Conservation (phyloP, 2,797 vertebrate species). For the Antennarius maculatus region DNA sequence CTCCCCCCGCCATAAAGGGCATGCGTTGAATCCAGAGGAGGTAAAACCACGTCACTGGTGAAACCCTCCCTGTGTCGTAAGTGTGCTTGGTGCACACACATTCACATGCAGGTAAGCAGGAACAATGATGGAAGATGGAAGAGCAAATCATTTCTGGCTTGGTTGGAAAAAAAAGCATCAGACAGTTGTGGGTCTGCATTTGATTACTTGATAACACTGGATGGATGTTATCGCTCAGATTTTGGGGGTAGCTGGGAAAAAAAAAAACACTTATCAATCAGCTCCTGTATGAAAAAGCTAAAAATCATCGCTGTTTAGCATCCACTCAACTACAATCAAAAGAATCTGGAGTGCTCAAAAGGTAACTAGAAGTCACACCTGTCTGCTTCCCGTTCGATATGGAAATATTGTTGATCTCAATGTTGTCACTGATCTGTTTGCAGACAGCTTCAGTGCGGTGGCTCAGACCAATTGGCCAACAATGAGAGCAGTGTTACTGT, state of each 20-base stretch:
- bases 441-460: background rate
- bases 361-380: background rate
- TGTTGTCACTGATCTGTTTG: background rate
- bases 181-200: background rate
- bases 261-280: constrained; percentile 15
- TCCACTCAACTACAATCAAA: background rate
- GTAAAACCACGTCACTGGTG: background rate
- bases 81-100: background rate
- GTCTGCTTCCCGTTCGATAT: constrained; percentile 2
- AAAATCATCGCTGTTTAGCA: background rate
- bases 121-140: background rate
- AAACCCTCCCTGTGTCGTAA: background rate
- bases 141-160: background rate
- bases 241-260: constrained; percentile 7
- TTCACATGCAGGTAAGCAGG: background rate
- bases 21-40: constrained; percentile 8
- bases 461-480: no score
- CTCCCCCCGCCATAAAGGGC: constrained; percentile 21
- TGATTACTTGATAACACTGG: constrained; percentile 7
- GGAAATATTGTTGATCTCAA: background rate
- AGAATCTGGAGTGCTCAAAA: background rate
- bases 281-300: background rate
- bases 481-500: no score
- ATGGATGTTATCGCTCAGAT: constrained; percentile 3
- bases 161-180: background rate